Evolutionary conservation across 1,140 invertebrate species (phyloP).

Genomic region (Ptiloglossa arizonensis): DNA sequence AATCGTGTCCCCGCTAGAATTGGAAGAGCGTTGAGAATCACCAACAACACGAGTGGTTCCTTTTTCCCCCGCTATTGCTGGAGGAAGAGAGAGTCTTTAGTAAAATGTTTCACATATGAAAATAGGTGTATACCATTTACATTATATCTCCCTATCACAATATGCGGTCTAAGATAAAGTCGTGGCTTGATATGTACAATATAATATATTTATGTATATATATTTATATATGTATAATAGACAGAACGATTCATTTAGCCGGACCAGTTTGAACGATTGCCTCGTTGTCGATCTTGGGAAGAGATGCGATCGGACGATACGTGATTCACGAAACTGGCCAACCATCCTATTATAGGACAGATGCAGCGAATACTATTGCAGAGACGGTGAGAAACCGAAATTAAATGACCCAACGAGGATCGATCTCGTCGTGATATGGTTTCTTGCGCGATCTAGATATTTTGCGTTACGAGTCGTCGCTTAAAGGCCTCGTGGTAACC

Average conservation of each 20-base stretch:
- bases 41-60: neutral
- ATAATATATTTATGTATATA: slow-evolving; percentile 44
- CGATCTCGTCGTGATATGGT: no score
- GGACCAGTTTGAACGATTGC: neutral
- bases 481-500: no score
- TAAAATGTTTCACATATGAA: slow-evolving; percentile 67
- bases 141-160: slow-evolving; percentile 61
- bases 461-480: no score
- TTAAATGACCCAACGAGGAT: no score
- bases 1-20: slow-evolving; percentile 25
- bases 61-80: neutral
- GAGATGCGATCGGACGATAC: no score
- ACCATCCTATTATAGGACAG: no score
- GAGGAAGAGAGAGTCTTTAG: slow-evolving; percentile 43
- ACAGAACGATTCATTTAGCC: neutral
- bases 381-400: no score
- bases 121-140: slow-evolving; percentile 71
- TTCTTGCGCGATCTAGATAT: no score
- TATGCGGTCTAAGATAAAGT: slow-evolving; percentile 57
- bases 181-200: slow-evolving; percentile 70
- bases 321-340: no score
- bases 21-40: slow-evolving; percentile 42
- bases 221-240: slow-evolving; percentile 30
- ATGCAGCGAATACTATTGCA: no score
- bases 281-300: no score